These are phyloP conservation scores for Melanostoma mellinum DNA, from an alignment of 2,888 invertebrate species.

Conservation along the genomic window DNA sequence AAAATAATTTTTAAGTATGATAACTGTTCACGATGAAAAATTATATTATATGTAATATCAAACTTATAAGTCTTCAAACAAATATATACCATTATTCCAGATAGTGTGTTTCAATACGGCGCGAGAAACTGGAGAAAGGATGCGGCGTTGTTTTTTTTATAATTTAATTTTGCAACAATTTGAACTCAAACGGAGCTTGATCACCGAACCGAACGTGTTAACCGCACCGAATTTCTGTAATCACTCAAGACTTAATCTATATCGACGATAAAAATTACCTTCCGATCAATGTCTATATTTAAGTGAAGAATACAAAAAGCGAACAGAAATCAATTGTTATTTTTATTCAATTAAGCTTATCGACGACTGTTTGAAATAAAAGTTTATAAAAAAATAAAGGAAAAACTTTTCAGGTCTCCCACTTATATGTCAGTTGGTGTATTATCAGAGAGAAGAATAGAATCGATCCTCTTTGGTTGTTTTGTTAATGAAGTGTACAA, in stretches of 20 bases:
- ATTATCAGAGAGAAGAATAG: conserved; percentile 52
- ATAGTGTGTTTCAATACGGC: conserved; percentile 41
- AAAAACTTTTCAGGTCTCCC: conserved; percentile 53
- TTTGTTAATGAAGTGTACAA: conserved; percentile 60
- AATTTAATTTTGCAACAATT: conserved; percentile 42
- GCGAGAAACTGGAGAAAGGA: conserved; percentile 51
- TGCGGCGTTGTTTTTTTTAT: conserved; percentile 13
- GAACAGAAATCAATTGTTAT: conserved; percentile 52
- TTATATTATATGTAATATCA: neutral
- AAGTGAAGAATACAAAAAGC: conserved; percentile 52
- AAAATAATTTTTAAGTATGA: neutral
- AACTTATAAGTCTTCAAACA: neutral
- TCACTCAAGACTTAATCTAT: conserved; percentile 78
- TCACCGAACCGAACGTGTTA: conserved; percentile 75
- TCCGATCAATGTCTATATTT: conserved; percentile 76
- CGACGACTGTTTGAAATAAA: conserved; percentile 49
- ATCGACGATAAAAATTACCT: conserved; percentile 79
- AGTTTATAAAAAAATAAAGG: conserved; percentile 6
- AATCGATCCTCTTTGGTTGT: conserved; percentile 51
- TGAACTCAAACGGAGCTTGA: conserved; percentile 55
- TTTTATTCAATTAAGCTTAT: conserved; percentile 61
- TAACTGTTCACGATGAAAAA: conserved; percentile 2
- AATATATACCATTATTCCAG: conserved; percentile 52
- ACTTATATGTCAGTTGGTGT: conserved; percentile 62
- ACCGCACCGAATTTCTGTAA: conserved; percentile 77